Evolutionary conservation across 2,113 vertebrate genomes (phyloP).

Genomic region (Albula goreensis): DNA sequence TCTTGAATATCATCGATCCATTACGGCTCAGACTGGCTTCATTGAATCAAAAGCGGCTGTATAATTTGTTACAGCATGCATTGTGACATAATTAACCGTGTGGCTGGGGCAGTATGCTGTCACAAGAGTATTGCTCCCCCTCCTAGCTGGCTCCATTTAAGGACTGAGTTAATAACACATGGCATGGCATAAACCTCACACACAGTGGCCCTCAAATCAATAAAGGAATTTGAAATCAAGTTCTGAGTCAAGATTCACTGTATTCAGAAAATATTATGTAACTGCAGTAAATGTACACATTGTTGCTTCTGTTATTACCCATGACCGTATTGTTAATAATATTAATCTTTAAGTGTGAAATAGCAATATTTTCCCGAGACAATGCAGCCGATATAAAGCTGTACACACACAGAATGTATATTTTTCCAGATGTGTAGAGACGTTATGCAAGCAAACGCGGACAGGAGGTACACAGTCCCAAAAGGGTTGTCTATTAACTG

Average conservation of each 20-base stretch:
- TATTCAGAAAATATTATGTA: not conserved
- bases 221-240: too few species aligned
- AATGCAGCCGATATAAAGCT: not conserved
- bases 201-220: not conserved
- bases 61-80: not conserved
- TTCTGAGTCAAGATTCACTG: not conserved
- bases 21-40: slow-evolving; percentile 2
- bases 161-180: not conserved
- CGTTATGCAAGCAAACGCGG: not conserved
- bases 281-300: not conserved
- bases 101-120: not conserved
- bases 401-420: too few species aligned
- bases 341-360: not conserved
- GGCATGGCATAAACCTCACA: not conserved
- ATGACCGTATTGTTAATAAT: not conserved
- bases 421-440: not conserved
- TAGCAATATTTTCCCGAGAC: not conserved
- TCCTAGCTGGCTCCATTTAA: not conserved
- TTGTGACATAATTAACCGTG: not conserved
- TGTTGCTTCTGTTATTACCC: not conserved
- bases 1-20: slow-evolving; percentile 3
- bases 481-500: not conserved
- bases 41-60: not conserved
- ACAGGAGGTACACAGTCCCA: not conserved
- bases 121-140: not conserved